These are phyloP conservation scores for Malurus melanocephalus DNA, from an alignment of 2,113 vertebrate species.

Conservation along the genomic window DNA sequence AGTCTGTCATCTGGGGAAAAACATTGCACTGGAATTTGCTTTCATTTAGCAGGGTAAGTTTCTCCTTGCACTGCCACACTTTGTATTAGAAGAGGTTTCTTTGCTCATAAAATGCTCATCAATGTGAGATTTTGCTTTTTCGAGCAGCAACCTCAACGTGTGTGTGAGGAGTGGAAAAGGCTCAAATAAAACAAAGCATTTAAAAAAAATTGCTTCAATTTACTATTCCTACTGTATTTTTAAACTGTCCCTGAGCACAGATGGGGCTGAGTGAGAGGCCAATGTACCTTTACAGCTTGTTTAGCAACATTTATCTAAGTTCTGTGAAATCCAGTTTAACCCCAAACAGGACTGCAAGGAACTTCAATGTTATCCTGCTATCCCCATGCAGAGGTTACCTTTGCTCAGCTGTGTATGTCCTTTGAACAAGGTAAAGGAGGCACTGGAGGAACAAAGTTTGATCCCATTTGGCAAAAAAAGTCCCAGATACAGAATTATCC, in stretches of 20 bases:
- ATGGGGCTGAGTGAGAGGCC: not conserved
- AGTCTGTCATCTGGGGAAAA: slow-evolving; percentile 15
- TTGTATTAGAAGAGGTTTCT: not conserved
- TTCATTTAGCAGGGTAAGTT: slow-evolving; percentile 48
- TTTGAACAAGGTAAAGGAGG: not conserved
- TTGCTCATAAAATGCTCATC: slow-evolving; percentile 35
- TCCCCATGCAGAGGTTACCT: not conserved
- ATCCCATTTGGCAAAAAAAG: not conserved
- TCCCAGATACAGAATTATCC: not conserved
- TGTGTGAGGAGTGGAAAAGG: slow-evolving; percentile 1
- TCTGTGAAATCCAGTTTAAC: not conserved
- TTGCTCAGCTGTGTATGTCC: not conserved
- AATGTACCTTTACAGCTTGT: not conserved
- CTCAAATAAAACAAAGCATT: not conserved
- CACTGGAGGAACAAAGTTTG: not conserved
- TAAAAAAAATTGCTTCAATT: not conserved
- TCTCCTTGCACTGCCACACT: not conserved
- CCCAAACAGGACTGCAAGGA: not conserved
- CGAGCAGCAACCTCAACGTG: not conserved
- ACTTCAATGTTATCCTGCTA: not conserved
- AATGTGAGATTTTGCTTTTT: slow-evolving; percentile 37
- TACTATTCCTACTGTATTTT: not conserved
- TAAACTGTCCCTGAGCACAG: not conserved
- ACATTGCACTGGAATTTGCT: slow-evolving; percentile 35
- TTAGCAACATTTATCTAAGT: not conserved